These are phyloP conservation scores for Linnaemya vulpina DNA, from an alignment of 2,888 invertebrate species.

Conservation along the genomic window DNA sequence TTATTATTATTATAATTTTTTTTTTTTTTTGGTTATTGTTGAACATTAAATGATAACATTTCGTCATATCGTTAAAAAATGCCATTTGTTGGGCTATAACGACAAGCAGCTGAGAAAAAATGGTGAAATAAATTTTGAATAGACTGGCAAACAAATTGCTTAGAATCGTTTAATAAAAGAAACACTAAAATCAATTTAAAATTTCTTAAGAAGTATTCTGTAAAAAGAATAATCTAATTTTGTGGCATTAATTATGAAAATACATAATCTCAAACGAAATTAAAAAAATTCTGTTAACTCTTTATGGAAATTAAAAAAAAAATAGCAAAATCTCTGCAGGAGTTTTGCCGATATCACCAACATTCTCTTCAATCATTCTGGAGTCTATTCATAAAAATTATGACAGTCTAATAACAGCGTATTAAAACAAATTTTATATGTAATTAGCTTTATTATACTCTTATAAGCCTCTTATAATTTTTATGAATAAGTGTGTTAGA, in stretches of 20 bases:
- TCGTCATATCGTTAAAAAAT: conserved; percentile 74
- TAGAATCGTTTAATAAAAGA: not conserved
- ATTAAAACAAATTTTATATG: too few relatives aligned
- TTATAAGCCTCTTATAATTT: too few relatives aligned
- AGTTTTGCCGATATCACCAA: not conserved
- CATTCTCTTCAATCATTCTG: not conserved
- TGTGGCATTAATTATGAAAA: not conserved
- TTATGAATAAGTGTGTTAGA: too few relatives aligned
- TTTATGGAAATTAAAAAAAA: conserved; percentile 4
- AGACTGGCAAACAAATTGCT: conserved; percentile 7
- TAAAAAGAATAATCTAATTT: not conserved
- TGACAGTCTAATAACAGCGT: too few relatives aligned
- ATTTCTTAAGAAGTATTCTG: not conserved
- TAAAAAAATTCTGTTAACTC: not conserved
- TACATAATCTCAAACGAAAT: not conserved
- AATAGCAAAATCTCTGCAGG: not conserved
- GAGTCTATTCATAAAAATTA: too few relatives aligned
- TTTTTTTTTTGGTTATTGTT: conserved; percentile 41
- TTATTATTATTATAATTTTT: too few relatives aligned
- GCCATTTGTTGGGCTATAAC: conserved; percentile 67
- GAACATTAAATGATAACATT: conserved; percentile 72
- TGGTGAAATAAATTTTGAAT: conserved; percentile 9
- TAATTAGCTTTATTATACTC: too few relatives aligned
- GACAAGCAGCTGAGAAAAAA: conserved; percentile 49
- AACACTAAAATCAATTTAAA: not conserved